phyloP scores from a whole-genome alignment of 2,113 vertebrate species.

The Anarrhichthys ocellatus region DNA sequence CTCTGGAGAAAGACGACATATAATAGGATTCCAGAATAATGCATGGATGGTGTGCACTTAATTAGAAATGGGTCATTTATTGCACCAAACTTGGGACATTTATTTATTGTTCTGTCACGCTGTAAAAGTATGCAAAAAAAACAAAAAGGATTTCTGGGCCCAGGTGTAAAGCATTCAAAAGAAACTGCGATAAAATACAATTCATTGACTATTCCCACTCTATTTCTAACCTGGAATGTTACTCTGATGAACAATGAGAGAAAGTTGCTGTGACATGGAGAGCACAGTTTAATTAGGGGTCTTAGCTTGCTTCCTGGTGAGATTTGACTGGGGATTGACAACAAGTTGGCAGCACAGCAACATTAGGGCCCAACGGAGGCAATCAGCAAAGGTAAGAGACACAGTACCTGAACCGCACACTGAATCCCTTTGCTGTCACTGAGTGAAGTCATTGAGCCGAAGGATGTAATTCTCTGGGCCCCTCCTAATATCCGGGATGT shows the following conservation, averaged over 20 bases:
- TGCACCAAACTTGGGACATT: not conserved
- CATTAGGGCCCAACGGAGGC: conserved; percentile 27
- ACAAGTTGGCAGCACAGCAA: conserved; percentile 28
- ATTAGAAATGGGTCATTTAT: not conserved
- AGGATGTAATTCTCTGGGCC: conserved; percentile 47
- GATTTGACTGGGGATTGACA: conserved; percentile 27
- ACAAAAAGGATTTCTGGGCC: not conserved
- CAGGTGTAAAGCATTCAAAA: not conserved
- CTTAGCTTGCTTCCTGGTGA: conserved; percentile 18
- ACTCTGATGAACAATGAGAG: conserved; percentile 33
- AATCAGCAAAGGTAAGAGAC: conserved; percentile 33
- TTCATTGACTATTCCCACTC: not conserved
- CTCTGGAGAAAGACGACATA: not conserved
- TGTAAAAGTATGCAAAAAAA: not conserved
- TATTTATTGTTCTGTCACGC: not conserved
- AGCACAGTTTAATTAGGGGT: conserved; percentile 41
- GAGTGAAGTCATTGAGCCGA: conserved; percentile 44
- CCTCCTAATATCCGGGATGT: conserved; percentile 39
- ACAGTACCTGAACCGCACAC: conserved; percentile 14
- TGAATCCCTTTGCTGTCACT: conserved; percentile 33
- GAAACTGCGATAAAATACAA: not conserved
- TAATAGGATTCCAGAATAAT: not conserved
- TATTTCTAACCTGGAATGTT: not conserved
- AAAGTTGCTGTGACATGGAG: conserved; percentile 4
- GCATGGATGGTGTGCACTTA: not conserved